phyloP scores from a whole-genome alignment of 2,113 vertebrate species.

The Rhinolophus ferrumequinum region DNA sequence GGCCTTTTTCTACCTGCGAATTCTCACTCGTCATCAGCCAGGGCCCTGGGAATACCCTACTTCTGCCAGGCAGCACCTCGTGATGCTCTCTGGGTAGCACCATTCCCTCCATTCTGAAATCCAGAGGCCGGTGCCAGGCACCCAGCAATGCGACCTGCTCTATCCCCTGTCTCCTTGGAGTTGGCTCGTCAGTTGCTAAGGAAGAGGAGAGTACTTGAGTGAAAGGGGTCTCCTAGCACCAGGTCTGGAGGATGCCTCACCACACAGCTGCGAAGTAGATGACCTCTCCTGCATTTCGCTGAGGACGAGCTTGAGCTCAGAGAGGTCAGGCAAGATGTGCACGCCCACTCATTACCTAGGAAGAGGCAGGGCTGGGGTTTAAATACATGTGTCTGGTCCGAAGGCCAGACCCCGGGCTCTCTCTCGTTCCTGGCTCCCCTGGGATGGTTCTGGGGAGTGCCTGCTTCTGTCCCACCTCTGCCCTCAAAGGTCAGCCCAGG shows the following conservation, averaged over 20 bases:
- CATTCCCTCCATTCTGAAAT: not conserved
- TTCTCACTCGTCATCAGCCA: not conserved
- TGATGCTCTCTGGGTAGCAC: not conserved
- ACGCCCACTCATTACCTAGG: not conserved
- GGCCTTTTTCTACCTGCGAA: not conserved
- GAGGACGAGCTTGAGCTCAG: not conserved
- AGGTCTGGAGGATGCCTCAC: rapidly evolving
- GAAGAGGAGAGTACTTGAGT: not conserved
- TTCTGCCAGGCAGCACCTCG: not conserved
- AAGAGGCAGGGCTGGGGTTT: not conserved
- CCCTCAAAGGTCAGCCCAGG: not conserved
- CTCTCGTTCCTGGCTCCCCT: not conserved
- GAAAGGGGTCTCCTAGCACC: rapidly evolving
- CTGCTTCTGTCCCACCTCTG: not conserved
- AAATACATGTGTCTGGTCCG: not conserved
- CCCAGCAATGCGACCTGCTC: not conserved
- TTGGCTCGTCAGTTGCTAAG: not conserved
- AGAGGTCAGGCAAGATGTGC: not conserved
- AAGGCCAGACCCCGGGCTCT: not conserved
- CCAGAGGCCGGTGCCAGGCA: not conserved
- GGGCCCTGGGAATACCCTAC: too few species aligned
- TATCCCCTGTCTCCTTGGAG: not conserved
- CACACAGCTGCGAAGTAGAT: not conserved
- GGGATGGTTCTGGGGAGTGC: not conserved
- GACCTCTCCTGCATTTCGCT: not conserved